Evolutionary conservation across 2,797 vertebrate genomes (phyloP).

Genomic region (Bryconaethiops microstoma): DNA sequence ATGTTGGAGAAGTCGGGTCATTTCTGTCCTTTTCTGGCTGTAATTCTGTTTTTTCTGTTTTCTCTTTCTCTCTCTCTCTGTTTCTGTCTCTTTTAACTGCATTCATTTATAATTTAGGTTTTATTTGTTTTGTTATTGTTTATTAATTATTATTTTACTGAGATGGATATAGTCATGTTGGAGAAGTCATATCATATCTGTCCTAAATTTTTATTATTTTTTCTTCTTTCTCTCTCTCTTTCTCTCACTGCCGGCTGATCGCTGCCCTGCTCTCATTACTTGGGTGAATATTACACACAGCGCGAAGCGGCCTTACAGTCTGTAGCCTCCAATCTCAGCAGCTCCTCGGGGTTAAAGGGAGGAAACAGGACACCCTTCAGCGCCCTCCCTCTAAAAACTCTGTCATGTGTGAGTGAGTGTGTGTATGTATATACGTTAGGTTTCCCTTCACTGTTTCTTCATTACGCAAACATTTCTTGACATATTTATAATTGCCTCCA

Average conservation of each 20-base stretch:
- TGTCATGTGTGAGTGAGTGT: not conserved
- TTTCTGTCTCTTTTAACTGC: not conserved
- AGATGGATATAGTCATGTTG: not conserved
- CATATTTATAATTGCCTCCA: not conserved
- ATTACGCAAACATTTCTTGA: too few relatives aligned
- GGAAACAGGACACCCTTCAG: slow-evolving; percentile 48
- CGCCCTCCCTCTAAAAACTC: slow-evolving; percentile 3
- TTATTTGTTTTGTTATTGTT: not conserved
- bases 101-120: too few relatives aligned
- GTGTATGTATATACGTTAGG: not conserved
- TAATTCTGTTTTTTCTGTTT: too few relatives aligned
- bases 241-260: not conserved
- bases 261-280: slow-evolving; percentile 15
- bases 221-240: not conserved
- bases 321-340: slow-evolving; percentile 67
- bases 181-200: not conserved
- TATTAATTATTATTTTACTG: not conserved
- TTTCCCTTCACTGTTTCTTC: not conserved
- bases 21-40: too few relatives aligned
- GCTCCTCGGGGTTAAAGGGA: slow-evolving; percentile 54
- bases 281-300: slow-evolving; percentile 62
- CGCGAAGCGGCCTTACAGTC: slow-evolving; percentile 77
- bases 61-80: too few relatives aligned
- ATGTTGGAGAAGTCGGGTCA: too few relatives aligned
- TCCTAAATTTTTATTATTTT: not conserved